phyloP scores from a whole-genome alignment of 2,797 vertebrate species.

The Pteronotus mesoamericanus region DNA sequence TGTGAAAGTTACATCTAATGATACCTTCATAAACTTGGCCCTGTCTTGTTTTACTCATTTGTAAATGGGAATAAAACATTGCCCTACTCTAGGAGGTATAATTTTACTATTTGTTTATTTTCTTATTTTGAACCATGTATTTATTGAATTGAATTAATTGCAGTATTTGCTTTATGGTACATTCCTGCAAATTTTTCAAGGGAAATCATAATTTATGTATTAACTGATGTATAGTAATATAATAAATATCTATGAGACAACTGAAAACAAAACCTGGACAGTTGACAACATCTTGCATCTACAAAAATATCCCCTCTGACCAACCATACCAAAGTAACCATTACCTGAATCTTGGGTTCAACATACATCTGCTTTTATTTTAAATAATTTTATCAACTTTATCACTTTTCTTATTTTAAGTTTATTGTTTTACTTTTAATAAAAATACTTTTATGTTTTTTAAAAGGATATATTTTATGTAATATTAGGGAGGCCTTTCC shows the following conservation, averaged over 20 bases:
- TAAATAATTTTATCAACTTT: neutral
- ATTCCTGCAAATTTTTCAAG: neutral
- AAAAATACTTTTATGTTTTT: neutral
- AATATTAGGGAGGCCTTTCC: neutral
- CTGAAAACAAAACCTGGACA: neutral
- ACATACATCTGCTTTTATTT: neutral
- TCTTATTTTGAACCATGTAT: neutral
- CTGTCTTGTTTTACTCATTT: neutral
- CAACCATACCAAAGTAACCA: neutral
- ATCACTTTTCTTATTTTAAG: neutral
- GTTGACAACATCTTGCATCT: neutral
- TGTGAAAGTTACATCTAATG: neutral
- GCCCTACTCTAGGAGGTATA: neutral
- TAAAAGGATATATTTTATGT: neutral
- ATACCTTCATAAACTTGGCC: neutral
- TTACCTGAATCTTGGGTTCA: neutral
- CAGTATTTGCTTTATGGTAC: neutral
- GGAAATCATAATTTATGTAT: neutral
- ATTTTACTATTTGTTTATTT: neutral
- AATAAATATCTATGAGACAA: neutral
- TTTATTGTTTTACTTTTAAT: neutral
- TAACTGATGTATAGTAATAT: neutral
- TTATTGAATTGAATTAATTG: neutral
- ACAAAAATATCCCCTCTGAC: fast-evolving
- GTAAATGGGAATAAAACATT: neutral